Conservation (phyloP, 2,797 vertebrate species). For the Coracias cyanogaster region DNA sequence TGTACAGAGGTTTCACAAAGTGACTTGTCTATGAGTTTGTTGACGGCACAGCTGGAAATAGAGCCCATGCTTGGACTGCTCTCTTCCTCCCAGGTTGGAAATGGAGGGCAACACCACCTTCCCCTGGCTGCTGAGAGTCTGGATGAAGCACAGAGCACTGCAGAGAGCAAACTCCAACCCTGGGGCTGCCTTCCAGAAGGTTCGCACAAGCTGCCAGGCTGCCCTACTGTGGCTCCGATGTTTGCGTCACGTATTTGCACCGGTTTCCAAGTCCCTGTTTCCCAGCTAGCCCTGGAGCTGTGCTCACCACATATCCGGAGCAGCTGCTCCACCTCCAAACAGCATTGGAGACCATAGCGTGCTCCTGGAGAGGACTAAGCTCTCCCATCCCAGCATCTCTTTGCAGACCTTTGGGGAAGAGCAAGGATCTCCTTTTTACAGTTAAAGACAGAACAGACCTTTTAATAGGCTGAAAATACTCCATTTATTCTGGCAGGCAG, state of each 20-base stretch:
- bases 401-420: slow-evolving; percentile 2
- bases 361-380: background rate
- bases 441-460: background rate
- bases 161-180: background rate
- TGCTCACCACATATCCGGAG: background rate
- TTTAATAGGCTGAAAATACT: slow-evolving; percentile 37
- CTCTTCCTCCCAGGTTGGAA: background rate
- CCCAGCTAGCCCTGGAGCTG: background rate
- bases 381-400: background rate
- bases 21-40: background rate
- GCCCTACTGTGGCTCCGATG: background rate
- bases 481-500: slow-evolving; percentile 11
- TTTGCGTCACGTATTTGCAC: background rate
- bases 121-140: background rate
- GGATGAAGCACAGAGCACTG: background rate
- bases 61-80: background rate
- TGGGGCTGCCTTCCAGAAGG: background rate
- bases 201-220: background rate
- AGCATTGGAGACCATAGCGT: accelerated
- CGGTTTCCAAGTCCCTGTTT: background rate
- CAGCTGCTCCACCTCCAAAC: background rate
- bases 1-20: background rate
- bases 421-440: slow-evolving; percentile 5
- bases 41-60: background rate
- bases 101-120: background rate